phyloP scores from a whole-genome alignment of 1,140 invertebrate genomes.

The Choristoneura fumiferana region DNA sequence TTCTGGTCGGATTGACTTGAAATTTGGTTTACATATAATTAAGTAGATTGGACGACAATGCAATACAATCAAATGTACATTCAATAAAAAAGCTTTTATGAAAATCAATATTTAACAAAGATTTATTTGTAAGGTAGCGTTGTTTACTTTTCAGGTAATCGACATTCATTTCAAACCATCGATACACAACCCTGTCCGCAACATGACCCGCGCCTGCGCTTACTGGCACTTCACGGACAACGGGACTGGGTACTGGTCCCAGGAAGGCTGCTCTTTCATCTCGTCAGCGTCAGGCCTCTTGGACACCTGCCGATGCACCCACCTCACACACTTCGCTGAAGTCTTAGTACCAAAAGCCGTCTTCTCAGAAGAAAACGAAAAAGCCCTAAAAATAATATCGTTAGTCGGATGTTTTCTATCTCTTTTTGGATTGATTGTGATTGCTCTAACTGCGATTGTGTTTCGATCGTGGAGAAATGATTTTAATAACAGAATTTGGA shows the following conservation, averaged over 20 bases:
- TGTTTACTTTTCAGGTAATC: conserved; percentile 23
- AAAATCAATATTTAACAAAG: too few relatives aligned
- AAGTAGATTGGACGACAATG: too few relatives aligned
- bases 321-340: conserved; percentile 55
- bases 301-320: conserved; percentile 45
- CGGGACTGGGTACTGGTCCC: conserved; percentile 36
- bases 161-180: conserved; percentile 34
- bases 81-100: too few relatives aligned
- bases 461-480: conserved; percentile 46
- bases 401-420: conserved; percentile 44
- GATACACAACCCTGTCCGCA: conserved; percentile 2
- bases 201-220: conserved; percentile 36
- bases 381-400: conserved; percentile 36
- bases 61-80: too few relatives aligned
- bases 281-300: conserved; percentile 16
- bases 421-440: conserved; percentile 39
- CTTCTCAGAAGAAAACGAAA: conserved; percentile 26
- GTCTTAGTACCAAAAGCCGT: conserved; percentile 28
- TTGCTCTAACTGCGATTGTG: conserved; percentile 38
- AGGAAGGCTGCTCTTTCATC: conserved; percentile 34
- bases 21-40: too few relatives aligned
- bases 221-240: conserved; percentile 42
- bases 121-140: too few relatives aligned
- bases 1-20: too few relatives aligned
- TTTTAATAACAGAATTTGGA: conserved; percentile 49